These are phyloP conservation scores for Tipula helvola DNA, from an alignment of 2,888 invertebrate species.

Conservation along the genomic window DNA sequence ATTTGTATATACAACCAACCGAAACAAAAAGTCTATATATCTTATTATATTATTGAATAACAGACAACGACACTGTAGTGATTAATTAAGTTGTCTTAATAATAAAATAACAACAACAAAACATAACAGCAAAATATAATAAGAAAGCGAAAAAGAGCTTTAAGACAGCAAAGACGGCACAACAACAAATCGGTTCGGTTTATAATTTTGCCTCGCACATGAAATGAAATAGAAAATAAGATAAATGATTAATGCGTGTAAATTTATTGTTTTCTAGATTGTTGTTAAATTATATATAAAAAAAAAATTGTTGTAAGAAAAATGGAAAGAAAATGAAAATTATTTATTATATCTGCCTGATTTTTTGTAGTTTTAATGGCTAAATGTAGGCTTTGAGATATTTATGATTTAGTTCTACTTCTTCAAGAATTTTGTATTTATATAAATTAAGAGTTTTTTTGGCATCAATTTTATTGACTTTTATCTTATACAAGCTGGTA, in stretches of 20 bases:
- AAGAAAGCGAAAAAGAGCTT: not conserved
- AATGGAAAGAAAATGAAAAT: not conserved
- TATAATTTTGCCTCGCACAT: not conserved
- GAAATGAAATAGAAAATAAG: slow-evolving; percentile 7
- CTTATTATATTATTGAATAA: slow-evolving; percentile 5
- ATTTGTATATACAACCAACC: not conserved
- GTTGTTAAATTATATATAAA: slow-evolving; percentile 6
- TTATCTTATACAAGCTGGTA: not conserved
- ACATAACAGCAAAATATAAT: not conserved
- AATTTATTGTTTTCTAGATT: slow-evolving; percentile 9
- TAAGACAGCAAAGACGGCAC: not conserved
- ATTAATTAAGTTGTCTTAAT: slow-evolving; percentile 10
- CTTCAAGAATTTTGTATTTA: not conserved
- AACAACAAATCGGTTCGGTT: not conserved
- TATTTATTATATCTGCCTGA: not conserved
- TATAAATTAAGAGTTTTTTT: not conserved
- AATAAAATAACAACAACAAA: not conserved
- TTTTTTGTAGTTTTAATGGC: slow-evolving; percentile 4
- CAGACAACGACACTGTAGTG: slow-evolving; percentile 8
- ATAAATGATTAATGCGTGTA: slow-evolving; percentile 10
- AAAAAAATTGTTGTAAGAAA: not conserved
- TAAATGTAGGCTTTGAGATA: slow-evolving; percentile 4
- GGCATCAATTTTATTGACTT: not conserved
- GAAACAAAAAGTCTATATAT: not conserved
- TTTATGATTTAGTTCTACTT: slow-evolving; percentile 4